Evolutionary conservation across 2,797 vertebrate genomes (phyloP).

Genomic region (Macropodus opercularis): DNA sequence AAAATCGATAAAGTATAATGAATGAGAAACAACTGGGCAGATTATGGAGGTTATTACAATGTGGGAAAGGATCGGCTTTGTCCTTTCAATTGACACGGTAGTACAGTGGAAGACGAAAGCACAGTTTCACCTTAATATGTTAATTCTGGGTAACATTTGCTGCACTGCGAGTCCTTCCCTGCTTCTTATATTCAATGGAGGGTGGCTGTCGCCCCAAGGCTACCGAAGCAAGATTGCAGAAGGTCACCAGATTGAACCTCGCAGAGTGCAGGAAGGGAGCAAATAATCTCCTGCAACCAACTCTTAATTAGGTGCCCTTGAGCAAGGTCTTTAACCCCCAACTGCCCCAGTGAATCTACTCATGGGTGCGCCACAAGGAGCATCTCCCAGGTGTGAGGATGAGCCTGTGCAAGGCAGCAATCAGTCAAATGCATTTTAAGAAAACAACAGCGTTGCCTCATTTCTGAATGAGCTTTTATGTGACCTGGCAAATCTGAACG

Average conservation of each 20-base stretch:
- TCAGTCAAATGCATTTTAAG: conserved; percentile 44
- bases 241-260: conserved; percentile 70
- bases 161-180: conserved; percentile 23
- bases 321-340: conserved; percentile 66
- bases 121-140: conserved; percentile 60
- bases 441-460: conserved; percentile 31
- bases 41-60: conserved; percentile 83
- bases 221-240: conserved; percentile 53
- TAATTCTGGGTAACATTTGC: conserved; percentile 33
- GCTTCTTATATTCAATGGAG: conserved; percentile 38
- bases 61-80: conserved; percentile 53
- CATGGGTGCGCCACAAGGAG: conserved; percentile 29
- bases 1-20: conserved; percentile 86
- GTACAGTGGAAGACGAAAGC: conserved; percentile 30
- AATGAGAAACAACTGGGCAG: conserved; percentile 82
- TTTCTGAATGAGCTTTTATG: conserved; percentile 28
- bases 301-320: conserved; percentile 74
- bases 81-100: conserved; percentile 57
- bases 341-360: conserved; percentile 46
- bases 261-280: conserved; percentile 46
- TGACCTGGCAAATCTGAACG: conserved; percentile 24
- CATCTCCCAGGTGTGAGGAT: conserved; percentile 49
- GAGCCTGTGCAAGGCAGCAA: conserved; percentile 25
- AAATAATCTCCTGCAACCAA: conserved; percentile 66
- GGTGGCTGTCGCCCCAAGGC: conserved; percentile 60